Percentiles rank a stretch among this genome's conserved stretches.
phyloP scores from a whole-genome alignment of 30 jellyfish, hydroid and myxozoan species.

The Mastigias papua region DNA sequence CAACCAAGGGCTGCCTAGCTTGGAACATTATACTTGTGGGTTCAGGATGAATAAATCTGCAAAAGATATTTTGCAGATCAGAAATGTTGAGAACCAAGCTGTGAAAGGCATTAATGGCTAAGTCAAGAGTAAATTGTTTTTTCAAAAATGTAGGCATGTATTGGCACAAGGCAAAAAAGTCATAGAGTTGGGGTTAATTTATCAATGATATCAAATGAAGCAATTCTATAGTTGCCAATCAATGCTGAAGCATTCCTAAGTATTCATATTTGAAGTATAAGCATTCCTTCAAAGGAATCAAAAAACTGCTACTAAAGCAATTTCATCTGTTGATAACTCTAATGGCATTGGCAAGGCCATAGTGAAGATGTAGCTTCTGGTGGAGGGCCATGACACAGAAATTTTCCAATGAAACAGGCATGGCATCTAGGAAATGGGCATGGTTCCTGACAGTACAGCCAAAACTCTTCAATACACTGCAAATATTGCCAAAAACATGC shows the following conservation, averaged over 20 bases:
- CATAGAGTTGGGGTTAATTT: no score
- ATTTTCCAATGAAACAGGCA: no score
- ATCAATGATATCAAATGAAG: no score
- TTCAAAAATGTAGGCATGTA: background rate
- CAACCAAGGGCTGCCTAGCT: slow-evolving; percentile 16
- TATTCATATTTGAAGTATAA: background rate
- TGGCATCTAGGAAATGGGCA: no score
- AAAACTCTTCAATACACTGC: no score
- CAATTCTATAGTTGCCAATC: no score
- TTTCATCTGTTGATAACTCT: background rate
- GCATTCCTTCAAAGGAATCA: slow-evolving; percentile 1
- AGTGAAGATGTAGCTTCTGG: background rate
- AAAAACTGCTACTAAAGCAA: slow-evolving; percentile 5
- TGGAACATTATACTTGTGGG: background rate
- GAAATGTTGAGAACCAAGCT: background rate
- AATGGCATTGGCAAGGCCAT: background rate
- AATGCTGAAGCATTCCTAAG: no score
- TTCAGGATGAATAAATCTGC: background rate
- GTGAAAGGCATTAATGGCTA: background rate
- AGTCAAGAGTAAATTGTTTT: background rate
- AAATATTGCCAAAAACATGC: no score
- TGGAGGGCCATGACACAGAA: no score
- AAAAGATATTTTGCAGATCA: background rate
- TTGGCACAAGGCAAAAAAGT: no score
- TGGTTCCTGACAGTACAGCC: no score